A percentile compares a stretch with the other conserved stretches of the same genome.
Conservation (phyloP, 92 coral and sea anemone species). For the Isaurus tuberculatus region DNA sequence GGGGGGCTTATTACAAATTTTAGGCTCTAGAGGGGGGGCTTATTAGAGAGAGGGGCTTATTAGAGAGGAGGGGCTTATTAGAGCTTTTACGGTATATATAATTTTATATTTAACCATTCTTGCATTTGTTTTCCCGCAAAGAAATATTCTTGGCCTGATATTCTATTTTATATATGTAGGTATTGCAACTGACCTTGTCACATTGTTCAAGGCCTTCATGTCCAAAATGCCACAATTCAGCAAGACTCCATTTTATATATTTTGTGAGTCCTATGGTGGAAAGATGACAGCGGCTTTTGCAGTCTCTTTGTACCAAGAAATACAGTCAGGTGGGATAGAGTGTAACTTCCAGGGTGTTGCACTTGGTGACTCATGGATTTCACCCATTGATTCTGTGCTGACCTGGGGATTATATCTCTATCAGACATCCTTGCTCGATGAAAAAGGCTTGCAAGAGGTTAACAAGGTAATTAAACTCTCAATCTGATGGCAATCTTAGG, state of each 20-base stretch:
- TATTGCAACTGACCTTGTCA: conserved; percentile 86
- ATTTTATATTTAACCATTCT: too few relatives aligned
- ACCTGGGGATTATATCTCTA: conserved; percentile 96
- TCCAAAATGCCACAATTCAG: conserved; percentile 77
- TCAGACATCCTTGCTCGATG: conserved; percentile 82
- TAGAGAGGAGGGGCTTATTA: too few relatives aligned
- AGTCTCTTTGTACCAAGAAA: conserved; percentile 80
- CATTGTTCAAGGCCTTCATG: conserved; percentile 84
- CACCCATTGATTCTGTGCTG: conserved; percentile 90
- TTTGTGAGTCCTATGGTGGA: conserved; percentile 98
- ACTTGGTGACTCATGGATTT: conserved; percentile 97
- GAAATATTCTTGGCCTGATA: too few relatives aligned
- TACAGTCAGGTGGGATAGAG: conserved; percentile 66
- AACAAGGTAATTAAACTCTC: conserved; percentile 43
- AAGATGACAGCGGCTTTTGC: conserved; percentile 98
- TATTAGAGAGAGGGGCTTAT: too few relatives aligned
- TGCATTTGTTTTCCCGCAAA: too few relatives aligned
- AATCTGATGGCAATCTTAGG: too few relatives aligned
- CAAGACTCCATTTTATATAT: conserved; percentile 84
- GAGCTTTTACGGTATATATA: too few relatives aligned
- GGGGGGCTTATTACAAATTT: too few relatives aligned
- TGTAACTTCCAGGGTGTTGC: conserved; percentile 93
- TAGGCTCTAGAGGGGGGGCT: too few relatives aligned
- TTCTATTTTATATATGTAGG: conserved; percentile 47
- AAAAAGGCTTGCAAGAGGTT: conserved; percentile 68